phyloP scores from a whole-genome alignment of 2,113 vertebrate genomes.

The Hydropotes inermis region DNA sequence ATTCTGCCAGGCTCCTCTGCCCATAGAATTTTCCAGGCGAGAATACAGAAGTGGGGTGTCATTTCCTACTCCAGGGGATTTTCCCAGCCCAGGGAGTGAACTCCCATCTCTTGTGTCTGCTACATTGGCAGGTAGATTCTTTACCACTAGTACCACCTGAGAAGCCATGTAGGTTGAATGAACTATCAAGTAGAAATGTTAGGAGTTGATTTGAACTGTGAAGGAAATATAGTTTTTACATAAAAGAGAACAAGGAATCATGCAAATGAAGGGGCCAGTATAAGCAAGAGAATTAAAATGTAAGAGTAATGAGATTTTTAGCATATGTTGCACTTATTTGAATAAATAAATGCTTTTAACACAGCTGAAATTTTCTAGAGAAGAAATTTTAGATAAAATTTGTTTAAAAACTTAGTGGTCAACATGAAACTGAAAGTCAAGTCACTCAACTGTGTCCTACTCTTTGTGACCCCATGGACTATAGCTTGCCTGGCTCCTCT shows the following conservation, averaged over 20 bases:
- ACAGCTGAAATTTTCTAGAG: neutral
- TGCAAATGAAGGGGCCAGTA: rapidly evolving
- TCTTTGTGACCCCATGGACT: neutral
- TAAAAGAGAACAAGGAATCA: neutral
- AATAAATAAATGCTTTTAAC: neutral
- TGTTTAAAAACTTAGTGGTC: neutral
- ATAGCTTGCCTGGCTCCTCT: neutral
- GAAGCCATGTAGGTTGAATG: neutral
- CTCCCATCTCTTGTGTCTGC: neutral
- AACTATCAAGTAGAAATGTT: neutral
- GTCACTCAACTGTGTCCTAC: neutral
- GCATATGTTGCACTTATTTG: neutral
- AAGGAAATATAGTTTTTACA: neutral
- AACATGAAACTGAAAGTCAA: neutral
- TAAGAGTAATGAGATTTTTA: neutral
- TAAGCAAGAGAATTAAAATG: neutral
- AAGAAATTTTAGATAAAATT: neutral
- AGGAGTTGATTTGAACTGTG: neutral
- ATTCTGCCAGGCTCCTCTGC: neutral
- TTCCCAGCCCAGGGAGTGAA: neutral
- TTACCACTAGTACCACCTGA: neutral
- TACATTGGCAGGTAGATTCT: neutral
- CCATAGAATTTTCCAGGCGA: neutral
- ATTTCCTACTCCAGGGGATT: neutral
- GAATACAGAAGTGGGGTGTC: neutral